phyloP scores from a whole-genome alignment of 2,888 invertebrate genomes.

The Incurvaria masculella region DNA sequence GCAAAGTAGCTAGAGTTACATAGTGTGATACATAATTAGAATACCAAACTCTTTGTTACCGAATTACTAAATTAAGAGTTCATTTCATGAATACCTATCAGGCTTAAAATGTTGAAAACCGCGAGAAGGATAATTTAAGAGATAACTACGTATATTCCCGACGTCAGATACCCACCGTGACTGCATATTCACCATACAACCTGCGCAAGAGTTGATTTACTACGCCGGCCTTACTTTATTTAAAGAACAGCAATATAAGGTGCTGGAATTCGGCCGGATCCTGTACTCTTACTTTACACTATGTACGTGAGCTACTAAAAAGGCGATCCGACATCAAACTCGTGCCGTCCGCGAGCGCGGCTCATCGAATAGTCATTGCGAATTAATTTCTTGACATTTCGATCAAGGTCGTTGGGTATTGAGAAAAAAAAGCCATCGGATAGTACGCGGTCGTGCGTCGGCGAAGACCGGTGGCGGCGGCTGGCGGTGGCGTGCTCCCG shows the following conservation, averaged over 20 bases:
- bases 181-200: too few relatives aligned
- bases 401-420: slow-evolving; percentile 29
- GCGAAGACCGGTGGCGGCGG: too few relatives aligned
- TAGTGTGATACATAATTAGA: too few relatives aligned
- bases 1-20: too few relatives aligned
- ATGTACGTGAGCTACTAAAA: slow-evolving; percentile 29
- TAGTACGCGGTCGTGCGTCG: neutral
- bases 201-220: slow-evolving; percentile 7
- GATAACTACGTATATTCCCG: too few relatives aligned
- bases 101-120: too few relatives aligned
- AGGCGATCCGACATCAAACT: slow-evolving; percentile 34
- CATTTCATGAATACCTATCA: too few relatives aligned
- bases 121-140: too few relatives aligned
- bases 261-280: slow-evolving; percentile 37
- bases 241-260: slow-evolving; percentile 45
- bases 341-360: slow-evolving; percentile 26
- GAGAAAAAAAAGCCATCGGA: slow-evolving; percentile 1
- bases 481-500: too few relatives aligned
- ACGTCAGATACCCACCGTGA: too few relatives aligned
- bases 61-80: too few relatives aligned
- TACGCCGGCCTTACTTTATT: slow-evolving; percentile 21
- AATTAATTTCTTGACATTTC: slow-evolving; percentile 42
- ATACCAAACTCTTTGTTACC: too few relatives aligned
- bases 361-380: slow-evolving; percentile 36
- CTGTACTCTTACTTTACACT: slow-evolving; percentile 28